Evolutionary conservation across 2,888 invertebrate species (phyloP).

Genomic region (Trimorus sp.): DNA sequence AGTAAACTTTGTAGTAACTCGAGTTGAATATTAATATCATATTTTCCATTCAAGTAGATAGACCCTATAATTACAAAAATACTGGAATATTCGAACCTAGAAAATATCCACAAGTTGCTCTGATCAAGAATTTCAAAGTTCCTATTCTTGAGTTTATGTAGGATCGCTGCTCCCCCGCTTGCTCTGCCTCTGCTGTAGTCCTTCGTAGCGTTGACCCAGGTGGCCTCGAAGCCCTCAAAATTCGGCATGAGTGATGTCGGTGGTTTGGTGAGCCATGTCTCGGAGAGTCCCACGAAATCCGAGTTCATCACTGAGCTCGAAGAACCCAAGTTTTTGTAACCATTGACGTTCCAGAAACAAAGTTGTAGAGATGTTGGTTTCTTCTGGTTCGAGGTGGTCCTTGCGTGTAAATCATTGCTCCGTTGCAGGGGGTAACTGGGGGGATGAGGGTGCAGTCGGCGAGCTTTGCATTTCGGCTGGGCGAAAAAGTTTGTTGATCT

Average conservation of each 20-base stretch:
- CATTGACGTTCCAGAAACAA: not conserved
- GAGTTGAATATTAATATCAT: not conserved
- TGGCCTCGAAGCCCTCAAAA: not conserved
- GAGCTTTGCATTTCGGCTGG: too few species aligned
- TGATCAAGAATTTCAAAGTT: slow-evolving; percentile 1
- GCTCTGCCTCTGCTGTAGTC: slow-evolving; percentile 5
- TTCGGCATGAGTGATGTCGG: not conserved
- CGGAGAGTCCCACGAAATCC: not conserved
- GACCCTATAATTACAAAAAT: not conserved
- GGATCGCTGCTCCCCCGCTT: not conserved
- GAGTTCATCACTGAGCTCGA: not conserved
- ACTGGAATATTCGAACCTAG: slow-evolving; percentile 10
- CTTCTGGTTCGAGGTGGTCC: too few species aligned
- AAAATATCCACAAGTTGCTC: slow-evolving; percentile 3
- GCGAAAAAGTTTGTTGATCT: too few species aligned
- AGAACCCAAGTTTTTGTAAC: not conserved
- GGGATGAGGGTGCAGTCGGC: too few species aligned
- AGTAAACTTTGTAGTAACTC: slow-evolving; percentile 11
- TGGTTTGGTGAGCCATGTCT: slow-evolving; percentile 1
- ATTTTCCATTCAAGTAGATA: slow-evolving; percentile 15
- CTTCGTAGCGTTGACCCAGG: slow-evolving; percentile 3
- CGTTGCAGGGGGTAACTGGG: too few species aligned
- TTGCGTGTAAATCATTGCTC: too few species aligned
- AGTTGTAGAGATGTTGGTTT: too few species aligned
- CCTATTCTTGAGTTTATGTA: not conserved